Base-by-base conservation (phyloP, 2,888 invertebrate species). In the Drosophila antonietae region DNA sequence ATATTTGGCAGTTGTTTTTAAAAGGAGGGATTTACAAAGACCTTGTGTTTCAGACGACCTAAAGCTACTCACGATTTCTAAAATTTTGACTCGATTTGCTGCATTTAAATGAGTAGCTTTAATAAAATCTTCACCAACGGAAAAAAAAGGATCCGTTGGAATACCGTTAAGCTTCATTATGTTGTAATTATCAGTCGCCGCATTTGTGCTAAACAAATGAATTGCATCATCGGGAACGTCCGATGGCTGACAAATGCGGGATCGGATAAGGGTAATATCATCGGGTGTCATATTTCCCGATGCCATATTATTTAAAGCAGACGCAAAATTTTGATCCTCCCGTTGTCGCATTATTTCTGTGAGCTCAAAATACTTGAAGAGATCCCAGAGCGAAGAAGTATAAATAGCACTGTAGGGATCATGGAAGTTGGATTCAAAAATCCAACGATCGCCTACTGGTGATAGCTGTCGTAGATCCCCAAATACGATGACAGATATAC, bases 341-440 rank as follows among this genome's bases (percentile, higher is more conserved):
- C 20, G 20, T 44, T 44, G 44, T 44, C 44, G 44, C 20, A 44
- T 44, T 12, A 44, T 44, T 44, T 44, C 20, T 44, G 44, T 44
- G 20, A 20, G 20, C 20, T 44, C 44, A 44, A 44, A 44, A 44
- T 44, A 44, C 14, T 44, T 20, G 6, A 44, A 44, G 12, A 20
- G 20, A 14, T 44, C 44, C 20, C 44, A 20, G 12, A 20, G 20
- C 12, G 6, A 44, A 6, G 12, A 44, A 20, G 20, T 12, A 4
- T 44, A 44, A 12, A n/a, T 41, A 7, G n/a, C n/a, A 41, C n/a
- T 41, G 41, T 41, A 41, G 41, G 41, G n/a, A 8, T n/a, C 23
- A 23, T 23, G 23, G 23, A 4, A 23, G 4, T 23, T 23, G 23
- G 23, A 23, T 23, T 23, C 3, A 9, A 41, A 41, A 41, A 41